Evolutionary conservation across 2,113 vertebrate genomes (phyloP).

Genomic region (Mandrillus leucophaeus): DNA sequence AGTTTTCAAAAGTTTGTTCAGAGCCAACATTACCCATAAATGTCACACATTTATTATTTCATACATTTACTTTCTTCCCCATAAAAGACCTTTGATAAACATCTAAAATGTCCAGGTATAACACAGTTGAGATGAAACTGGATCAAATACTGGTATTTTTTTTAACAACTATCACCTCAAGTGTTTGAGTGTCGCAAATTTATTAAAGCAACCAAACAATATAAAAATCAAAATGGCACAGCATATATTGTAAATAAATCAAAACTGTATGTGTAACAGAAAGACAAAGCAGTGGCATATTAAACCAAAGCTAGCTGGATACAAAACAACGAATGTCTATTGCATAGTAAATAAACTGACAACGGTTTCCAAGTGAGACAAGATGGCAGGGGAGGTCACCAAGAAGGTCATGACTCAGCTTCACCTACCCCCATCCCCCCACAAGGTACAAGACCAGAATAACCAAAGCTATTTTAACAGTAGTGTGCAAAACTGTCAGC

Average conservation of each 20-base stretch:
- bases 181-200: slow-evolving; percentile 89
- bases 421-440: slow-evolving; percentile 55
- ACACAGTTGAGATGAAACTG: slow-evolving; percentile 89
- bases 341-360: slow-evolving; percentile 95
- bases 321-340: slow-evolving; percentile 87
- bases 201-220: slow-evolving; percentile 88
- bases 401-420: too few relatives aligned
- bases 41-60: slow-evolving; percentile 83
- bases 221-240: slow-evolving; percentile 87
- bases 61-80: slow-evolving; percentile 79
- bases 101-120: slow-evolving; percentile 87
- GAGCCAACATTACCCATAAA: slow-evolving; percentile 84
- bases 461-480: slow-evolving; percentile 81
- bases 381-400: slow-evolving; percentile 81
- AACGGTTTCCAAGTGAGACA: slow-evolving; percentile 84
- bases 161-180: slow-evolving; percentile 85
- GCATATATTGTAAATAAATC: slow-evolving; percentile 84
- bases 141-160: slow-evolving; percentile 88
- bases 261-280: slow-evolving; percentile 85
- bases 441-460: slow-evolving; percentile 78
- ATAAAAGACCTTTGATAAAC: slow-evolving; percentile 86
- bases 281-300: slow-evolving; percentile 89
- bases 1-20: slow-evolving; percentile 86
- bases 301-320: slow-evolving; percentile 85
- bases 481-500: slow-evolving; percentile 84